Base-by-base conservation (phyloP, 2,113 vertebrate species). In the Crotalus tigris region DNA sequence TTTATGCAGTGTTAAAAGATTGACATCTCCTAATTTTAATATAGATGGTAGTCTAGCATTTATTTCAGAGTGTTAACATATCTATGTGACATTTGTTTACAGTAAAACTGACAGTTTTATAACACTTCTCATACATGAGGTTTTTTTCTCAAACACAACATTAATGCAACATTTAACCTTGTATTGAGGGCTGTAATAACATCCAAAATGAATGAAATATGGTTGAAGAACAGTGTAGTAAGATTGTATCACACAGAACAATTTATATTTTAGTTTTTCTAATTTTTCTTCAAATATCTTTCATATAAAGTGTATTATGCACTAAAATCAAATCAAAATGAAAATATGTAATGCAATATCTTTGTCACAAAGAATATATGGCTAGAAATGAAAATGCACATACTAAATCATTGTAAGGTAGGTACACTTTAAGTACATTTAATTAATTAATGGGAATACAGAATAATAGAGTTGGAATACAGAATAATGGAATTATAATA, bases 101-200 rank as follows among this genome's bases (percentile, higher is more conserved):
- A 57, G 87, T 39, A 95, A 95, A 94, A 87, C 58, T 91, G 91
- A 59, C 93, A 89, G 39, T 29, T 29, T 69, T 61, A 59, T 33
- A 93, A 87, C 93, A 95, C 93, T 96, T 95, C 94, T 92, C 90
- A 93, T 59, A 64, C 58, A 69, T 88, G 92, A 97, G 89, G 96
- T 91, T 26, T 91, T 1, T 33, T 59, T 95, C 92, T 96, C 96
- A 96, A 95, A 92, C 96, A 96, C 92, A 97, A 95, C 88, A 94
- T 94, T 95, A 94, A 85, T 94, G 92, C 95, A 96, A 96, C 95
- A 96, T 96, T 97, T 97, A 95, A 96, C 93, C 94, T 97, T 97
- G 94, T 89, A 75, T 1, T 0, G 94, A 97, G 89, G 93, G 94
- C 95, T 97, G 94, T 90, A 93, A 59, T 95, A 95, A 96, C 94